Conservation (phyloP, 2,888 invertebrate species). For the Heliconius cydno region DNA sequence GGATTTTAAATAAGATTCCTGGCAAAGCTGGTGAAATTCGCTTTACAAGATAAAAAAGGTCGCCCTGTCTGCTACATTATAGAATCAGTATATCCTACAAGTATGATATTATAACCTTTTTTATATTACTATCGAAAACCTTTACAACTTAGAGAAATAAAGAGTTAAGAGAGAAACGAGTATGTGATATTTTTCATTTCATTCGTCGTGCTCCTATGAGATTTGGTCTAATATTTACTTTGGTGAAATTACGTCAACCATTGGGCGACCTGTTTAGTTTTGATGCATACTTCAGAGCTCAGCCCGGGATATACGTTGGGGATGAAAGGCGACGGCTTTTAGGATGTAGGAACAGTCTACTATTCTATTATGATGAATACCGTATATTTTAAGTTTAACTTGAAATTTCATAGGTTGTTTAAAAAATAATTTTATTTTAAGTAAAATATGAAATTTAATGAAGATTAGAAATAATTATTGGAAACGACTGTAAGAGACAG, state of each 20-base stretch:
- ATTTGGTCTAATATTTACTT: conserved; percentile 78
- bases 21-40: conserved; percentile 77
- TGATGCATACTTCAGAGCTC: conserved; percentile 78
- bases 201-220: conserved; percentile 68
- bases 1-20: conserved; percentile 83
- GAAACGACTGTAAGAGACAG: neutral
- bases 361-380: conserved; percentile 44
- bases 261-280: conserved; percentile 76
- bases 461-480: conserved; percentile 2
- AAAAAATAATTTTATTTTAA: conserved; percentile 8
- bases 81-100: conserved; percentile 71
- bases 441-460: neutral
- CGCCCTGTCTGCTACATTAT: conserved; percentile 72
- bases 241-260: conserved; percentile 75
- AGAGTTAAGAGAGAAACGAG: conserved; percentile 56
- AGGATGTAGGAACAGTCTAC: conserved; percentile 46
- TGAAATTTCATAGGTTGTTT: conserved; percentile 10
- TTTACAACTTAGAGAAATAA: conserved; percentile 50
- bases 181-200: conserved; percentile 71
- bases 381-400: conserved; percentile 39
- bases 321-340: conserved; percentile 49
- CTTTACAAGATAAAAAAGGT: conserved; percentile 81
- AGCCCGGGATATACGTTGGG: conserved; percentile 49
- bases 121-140: conserved; percentile 60
- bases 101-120: conserved; percentile 72